A percentile compares a stretch with the other conserved stretches of the same genome.
These are phyloP conservation scores for Micronycteris hirsuta DNA, from an alignment of 2,113 vertebrate genomes.

Conservation along the genomic window DNA sequence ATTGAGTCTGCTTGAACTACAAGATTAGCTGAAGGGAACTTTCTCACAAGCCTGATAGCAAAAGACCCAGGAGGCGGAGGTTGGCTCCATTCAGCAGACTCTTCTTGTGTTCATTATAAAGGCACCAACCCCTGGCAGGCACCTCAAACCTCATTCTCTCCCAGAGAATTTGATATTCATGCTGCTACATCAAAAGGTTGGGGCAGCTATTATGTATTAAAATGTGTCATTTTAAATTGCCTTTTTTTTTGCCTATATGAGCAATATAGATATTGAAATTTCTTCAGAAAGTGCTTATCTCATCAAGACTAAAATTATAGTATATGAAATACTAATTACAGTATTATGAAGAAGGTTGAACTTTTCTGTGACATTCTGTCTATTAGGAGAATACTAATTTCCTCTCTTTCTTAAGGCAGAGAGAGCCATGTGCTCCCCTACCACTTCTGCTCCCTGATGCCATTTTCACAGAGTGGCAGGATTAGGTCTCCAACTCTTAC, in stretches of 20 bases:
- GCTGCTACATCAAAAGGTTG: conserved; percentile 75
- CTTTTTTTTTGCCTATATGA: conserved; percentile 74
- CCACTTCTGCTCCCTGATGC: background rate
- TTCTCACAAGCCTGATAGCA: conserved; percentile 32
- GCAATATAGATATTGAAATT: conserved; percentile 84
- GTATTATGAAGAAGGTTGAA: conserved; percentile 86
- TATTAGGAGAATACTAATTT: conserved; percentile 83
- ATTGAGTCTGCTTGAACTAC: background rate
- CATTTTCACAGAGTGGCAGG: background rate
- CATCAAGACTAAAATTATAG: conserved; percentile 86
- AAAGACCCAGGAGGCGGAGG: background rate
- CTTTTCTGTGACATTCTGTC: conserved; percentile 83
- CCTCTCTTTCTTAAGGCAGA: conserved; percentile 73
- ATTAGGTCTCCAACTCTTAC: background rate
- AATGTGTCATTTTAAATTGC: conserved; percentile 83
- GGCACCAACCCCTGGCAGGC: conserved; percentile 69
- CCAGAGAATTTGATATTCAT: conserved; percentile 75
- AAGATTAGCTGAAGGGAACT: background rate
- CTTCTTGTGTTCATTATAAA: conserved; percentile 27
- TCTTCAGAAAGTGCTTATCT: conserved; percentile 86
- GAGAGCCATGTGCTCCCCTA: conserved; percentile 25
- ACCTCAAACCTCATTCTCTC: conserved; percentile 63
- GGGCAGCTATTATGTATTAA: conserved; percentile 82
- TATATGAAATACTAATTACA: conserved; percentile 88
- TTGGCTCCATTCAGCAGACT: conserved; percentile 10